Percentiles rank a stretch among this genome's conserved stretches.
phyloP scores from a whole-genome alignment of 2,888 invertebrate genomes.

The Eupithecia tripunctaria region DNA sequence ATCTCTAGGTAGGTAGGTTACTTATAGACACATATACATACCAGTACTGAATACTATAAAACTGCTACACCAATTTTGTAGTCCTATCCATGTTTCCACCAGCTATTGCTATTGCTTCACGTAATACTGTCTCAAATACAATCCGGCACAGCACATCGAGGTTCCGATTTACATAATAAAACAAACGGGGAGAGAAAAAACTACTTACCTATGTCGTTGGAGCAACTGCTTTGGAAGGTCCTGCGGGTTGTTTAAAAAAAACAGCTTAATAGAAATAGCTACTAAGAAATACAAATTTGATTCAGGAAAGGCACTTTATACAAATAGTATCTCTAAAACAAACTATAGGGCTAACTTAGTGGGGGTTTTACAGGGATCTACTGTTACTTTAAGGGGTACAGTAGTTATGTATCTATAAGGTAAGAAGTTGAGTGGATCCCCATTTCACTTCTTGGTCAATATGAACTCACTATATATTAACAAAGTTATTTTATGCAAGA shows the following conservation, averaged over 20 bases:
- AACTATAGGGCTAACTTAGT: not conserved
- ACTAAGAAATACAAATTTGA: slow-evolving; percentile 4
- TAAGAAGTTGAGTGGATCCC: not conserved
- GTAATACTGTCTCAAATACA: slow-evolving; percentile 46
- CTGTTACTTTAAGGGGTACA: not conserved
- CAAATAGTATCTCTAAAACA: not conserved
- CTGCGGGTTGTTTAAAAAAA: not conserved
- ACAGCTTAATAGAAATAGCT: not conserved
- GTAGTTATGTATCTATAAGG: not conserved
- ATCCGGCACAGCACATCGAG: slow-evolving; percentile 45
- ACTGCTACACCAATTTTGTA: not conserved
- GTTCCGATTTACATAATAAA: slow-evolving; percentile 63
- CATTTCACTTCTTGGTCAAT: not conserved
- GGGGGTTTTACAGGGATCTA: not conserved
- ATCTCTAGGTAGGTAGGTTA: not conserved
- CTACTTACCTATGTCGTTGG: slow-evolving; percentile 39
- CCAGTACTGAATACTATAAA: too few relatives aligned
- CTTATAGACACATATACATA: not conserved
- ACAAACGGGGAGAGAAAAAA: slow-evolving; percentile 49
- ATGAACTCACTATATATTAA: too few relatives aligned
- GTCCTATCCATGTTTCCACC: not conserved
- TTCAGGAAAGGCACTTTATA: slow-evolving; percentile 1
- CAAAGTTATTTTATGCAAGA: not conserved
- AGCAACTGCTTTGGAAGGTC: slow-evolving; percentile 1
- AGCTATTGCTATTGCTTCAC: slow-evolving; percentile 35